Base-by-base conservation (phyloP, 2,113 vertebrate species). In the Ceyx margarethae region DNA sequence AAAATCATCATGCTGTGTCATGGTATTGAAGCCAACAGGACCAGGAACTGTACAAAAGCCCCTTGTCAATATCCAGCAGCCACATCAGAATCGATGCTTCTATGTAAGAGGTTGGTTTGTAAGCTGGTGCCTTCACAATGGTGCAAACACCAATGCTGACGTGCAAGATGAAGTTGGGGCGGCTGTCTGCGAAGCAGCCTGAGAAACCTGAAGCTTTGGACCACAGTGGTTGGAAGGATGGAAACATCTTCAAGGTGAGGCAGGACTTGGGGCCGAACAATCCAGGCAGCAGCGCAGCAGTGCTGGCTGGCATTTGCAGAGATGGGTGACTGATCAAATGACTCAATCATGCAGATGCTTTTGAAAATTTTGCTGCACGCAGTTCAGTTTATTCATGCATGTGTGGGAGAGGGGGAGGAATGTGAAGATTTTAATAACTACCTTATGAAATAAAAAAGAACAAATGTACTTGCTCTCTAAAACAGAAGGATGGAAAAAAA, bases 311-410 rank as follows among this genome's bases (percentile, higher is more conserved):
- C 91, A 93, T 94, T 85, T 94, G 92, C 91, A 89, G 91, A 94
- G 85, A 85, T 0, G 84, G 72, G 85, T 80, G 91, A 91, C 87
- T 87, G 89, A 90, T 93, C 89, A 95, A 95, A 91, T 96, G 95
- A 95, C 94, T 94, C 95, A 93, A 93, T 96, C 95, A 96, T 95
- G 91, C 94, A 96, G 89, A 95, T 94, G 91, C 94, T 94, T 94
- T 26, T 92, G 95, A 93, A 94, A 95, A 96, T 91, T 89, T 89
- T 94, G 92, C 95, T 11, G 51, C 91, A 93, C 68, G 4, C 89
- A 75, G 91, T 82, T 79, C 31, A 89, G 91, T 91, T 89, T 93
- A 95, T 95, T 95, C 95, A 94, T 95, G 91, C 91, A 80, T 94
- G 95, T 95, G 95, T 95, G 94, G 95, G 95, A 95, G 94, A 90